Percentiles rank a stretch among this genome's conserved stretches.
Evolutionary conservation across 2,888 invertebrate species (phyloP).

Genomic region (Malthinus flaveolus): DNA sequence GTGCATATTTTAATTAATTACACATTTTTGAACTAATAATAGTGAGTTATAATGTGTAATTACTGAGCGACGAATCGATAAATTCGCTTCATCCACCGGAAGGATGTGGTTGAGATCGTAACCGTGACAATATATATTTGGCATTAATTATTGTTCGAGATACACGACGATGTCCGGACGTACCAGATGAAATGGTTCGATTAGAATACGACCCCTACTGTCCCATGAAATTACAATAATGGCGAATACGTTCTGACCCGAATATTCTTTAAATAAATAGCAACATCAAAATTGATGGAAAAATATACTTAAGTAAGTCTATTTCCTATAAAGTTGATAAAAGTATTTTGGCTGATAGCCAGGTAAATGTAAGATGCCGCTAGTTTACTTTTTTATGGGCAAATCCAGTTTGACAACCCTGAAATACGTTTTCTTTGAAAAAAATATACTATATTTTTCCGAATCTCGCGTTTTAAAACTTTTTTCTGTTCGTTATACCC

Average conservation of each 20-base stretch:
- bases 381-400: too few species aligned
- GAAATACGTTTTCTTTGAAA: too few species aligned
- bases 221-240: too few species aligned
- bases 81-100: slow-evolving; percentile 39
- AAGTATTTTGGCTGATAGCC: slow-evolving; percentile 3
- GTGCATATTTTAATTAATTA: too few species aligned
- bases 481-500: background rate
- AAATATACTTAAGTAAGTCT: too few species aligned
- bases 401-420: too few species aligned
- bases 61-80: slow-evolving; percentile 31
- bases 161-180: slow-evolving; percentile 38
- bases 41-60: slow-evolving; percentile 1
- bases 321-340: background rate
- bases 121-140: slow-evolving; percentile 39
- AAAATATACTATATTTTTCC: too few species aligned
- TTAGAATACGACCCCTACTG: slow-evolving; percentile 25
- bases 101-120: slow-evolving; percentile 39
- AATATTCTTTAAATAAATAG: too few species aligned
- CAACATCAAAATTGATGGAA: too few species aligned
- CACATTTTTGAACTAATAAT: too few species aligned
- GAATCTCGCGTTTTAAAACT: too few species aligned
- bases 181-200: slow-evolving; percentile 34
- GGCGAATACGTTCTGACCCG: too few species aligned
- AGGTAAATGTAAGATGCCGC: background rate
- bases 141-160: slow-evolving; percentile 39